phyloP scores from a whole-genome alignment of 2,797 vertebrate genomes.

The Loriculus beryllinus region DNA sequence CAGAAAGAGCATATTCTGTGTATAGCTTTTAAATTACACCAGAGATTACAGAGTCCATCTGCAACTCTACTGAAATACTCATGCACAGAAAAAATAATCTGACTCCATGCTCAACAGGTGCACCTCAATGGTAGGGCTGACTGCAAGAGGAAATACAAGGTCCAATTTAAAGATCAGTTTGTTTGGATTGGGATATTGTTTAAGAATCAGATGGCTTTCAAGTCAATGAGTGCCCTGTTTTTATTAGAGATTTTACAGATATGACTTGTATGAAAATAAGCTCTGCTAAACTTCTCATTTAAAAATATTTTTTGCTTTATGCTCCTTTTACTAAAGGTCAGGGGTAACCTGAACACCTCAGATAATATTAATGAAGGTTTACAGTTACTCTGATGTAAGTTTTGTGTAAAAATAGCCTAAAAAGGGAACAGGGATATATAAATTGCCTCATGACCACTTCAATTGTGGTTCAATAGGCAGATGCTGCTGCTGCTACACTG shows the following conservation, averaged over 20 bases:
- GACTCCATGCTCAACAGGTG: neutral
- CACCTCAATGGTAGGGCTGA: neutral
- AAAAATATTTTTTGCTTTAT: neutral
- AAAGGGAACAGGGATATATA: neutral
- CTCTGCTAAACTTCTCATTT: neutral
- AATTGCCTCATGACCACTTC: neutral
- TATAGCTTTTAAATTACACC: neutral
- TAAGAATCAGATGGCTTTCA: neutral
- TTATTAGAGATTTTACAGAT: neutral
- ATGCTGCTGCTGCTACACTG: neutral
- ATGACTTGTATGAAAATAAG: neutral
- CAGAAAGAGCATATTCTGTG: neutral
- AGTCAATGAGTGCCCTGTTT: neutral
- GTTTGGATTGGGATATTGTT: neutral
- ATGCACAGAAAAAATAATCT: constrained; percentile 2
- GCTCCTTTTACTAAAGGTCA: neutral
- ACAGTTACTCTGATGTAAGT: neutral
- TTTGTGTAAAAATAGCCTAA: neutral
- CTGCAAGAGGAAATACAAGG: neutral
- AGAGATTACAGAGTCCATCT: neutral
- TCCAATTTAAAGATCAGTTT: constrained; percentile 15
- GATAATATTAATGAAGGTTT: neutral
- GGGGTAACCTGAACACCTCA: neutral
- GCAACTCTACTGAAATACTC: constrained; percentile 10
- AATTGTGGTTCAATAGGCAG: neutral